Conservation (phyloP, 1,140 invertebrate genomes). For the Dryas iulia region DNA sequence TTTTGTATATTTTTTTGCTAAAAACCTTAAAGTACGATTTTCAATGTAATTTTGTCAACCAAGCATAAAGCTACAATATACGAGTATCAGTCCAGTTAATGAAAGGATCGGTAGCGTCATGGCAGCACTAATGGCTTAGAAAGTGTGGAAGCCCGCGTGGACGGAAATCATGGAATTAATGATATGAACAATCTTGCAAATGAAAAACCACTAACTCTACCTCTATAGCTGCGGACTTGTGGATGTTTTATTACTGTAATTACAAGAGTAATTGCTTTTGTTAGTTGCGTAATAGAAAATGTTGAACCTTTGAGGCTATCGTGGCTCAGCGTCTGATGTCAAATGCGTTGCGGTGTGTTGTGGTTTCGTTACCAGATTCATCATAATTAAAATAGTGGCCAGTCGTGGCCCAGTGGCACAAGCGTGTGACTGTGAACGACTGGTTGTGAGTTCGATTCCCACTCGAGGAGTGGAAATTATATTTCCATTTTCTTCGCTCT, state of each 20-base stretch:
- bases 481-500: no score
- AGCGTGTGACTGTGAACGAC: no score
- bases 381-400: no score
- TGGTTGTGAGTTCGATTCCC: no score
- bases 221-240: not conserved
- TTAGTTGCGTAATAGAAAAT: not conserved
- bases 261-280: not conserved
- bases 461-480: no score
- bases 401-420: no score
- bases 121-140: constrained; percentile 20
- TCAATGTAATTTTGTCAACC: not conserved
- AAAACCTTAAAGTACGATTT: not conserved
- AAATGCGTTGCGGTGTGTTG: no score
- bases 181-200: constrained; percentile 12
- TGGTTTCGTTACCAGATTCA: no score
- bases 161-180: constrained; percentile 26
- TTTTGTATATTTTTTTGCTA: no score
- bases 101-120: constrained; percentile 17
- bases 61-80: not conserved
- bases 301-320: not conserved
- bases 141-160: constrained; percentile 24
- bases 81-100: constrained; percentile 21
- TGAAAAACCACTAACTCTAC: not conserved
- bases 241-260: not conserved
- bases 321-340: no score